A percentile compares a stretch with the other conserved stretches of the same genome.
Evolutionary conservation across 2,797 vertebrate genomes (phyloP).

Genomic region (Microctenopoma stevenorrisi): DNA sequence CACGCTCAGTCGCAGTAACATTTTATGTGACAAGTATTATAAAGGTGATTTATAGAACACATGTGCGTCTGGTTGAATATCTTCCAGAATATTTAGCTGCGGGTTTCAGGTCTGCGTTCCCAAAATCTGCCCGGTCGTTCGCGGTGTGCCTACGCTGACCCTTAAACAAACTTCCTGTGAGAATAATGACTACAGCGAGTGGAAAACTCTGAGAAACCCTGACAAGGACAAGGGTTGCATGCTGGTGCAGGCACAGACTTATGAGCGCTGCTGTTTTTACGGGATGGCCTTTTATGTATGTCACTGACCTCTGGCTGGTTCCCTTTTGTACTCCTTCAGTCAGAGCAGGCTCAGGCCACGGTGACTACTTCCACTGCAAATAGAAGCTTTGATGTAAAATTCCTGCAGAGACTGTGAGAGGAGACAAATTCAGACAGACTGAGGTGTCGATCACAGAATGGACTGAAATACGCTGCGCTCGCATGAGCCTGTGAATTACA

Average conservation of each 20-base stretch:
- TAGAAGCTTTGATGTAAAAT: slow-evolving; percentile 32
- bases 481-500: neutral
- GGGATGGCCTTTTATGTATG: slow-evolving; percentile 55
- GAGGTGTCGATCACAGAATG: slow-evolving; percentile 9
- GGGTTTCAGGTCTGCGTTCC: slow-evolving; percentile 74
- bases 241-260: slow-evolving; percentile 35
- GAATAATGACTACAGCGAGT: slow-evolving; percentile 75
- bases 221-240: slow-evolving; percentile 53
- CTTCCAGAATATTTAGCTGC: slow-evolving; percentile 77
- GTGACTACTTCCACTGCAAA: neutral
- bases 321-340: slow-evolving; percentile 35
- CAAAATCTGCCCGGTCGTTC: slow-evolving; percentile 61
- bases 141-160: slow-evolving; percentile 45
- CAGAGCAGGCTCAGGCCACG: slow-evolving; percentile 14
- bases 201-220: slow-evolving; percentile 58
- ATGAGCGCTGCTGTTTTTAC: slow-evolving; percentile 64
- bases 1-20: slow-evolving; percentile 80
- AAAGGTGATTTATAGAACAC: slow-evolving; percentile 84
- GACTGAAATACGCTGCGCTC: neutral
- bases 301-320: slow-evolving; percentile 46
- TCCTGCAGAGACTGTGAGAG: neutral
- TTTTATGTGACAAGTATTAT: slow-evolving; percentile 87
- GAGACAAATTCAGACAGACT: slow-evolving; percentile 1
- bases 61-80: slow-evolving; percentile 78
- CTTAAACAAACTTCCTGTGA: slow-evolving; percentile 80